Base-by-base conservation (phyloP, 2,113 vertebrate species). In the Mixornis gularis region DNA sequence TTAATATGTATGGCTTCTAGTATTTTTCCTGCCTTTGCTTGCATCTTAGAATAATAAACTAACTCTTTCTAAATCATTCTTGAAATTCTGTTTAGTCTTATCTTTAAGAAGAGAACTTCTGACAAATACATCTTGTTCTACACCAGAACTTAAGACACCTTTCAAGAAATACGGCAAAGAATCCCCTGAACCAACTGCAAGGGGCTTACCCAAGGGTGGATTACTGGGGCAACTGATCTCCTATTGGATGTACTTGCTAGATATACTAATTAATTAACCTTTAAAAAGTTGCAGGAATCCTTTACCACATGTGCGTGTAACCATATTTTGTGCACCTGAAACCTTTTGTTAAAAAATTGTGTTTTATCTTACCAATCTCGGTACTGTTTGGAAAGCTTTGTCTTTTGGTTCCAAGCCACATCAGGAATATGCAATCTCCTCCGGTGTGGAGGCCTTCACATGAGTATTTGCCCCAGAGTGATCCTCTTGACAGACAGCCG, bases 301-400 rank as follows among this genome's bases (percentile, higher is more conserved):
- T 83, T 71, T 38, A 29, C 12, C 4, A 6, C 5, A 0, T 0
- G 0, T 7, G 7, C 0, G 0, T 1, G 1, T 12, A n/a, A 12
- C 5, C 15, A 17, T 40, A 55, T 46, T 55, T 55, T 72, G 4
- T 63, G 6, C 7, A n/a, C 40, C 13, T 12, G 22, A 46, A 72
- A 63, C 3, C 7, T 22, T 55, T 32, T 2, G 22, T 40, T 22
- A 12, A 17, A 25, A 4, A 40, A 13, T 21, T 40, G 3, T 0
- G 18, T 63, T 63, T n/a, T 12, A 6, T 46, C 27, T 14, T n/a
- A 24, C 9, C 4, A 24, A 6, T 40, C 14, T 27, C 32, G 46
- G 9, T 26, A 55, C 9, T 22, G 4, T 48, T 64, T 59, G 58
- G n/a, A n/a, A 83, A n/a, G 6, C 32, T 53, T 53, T 53, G 6